Percentiles rank a stretch among this genome's conserved stretches.
These are phyloP conservation scores for Drosophila miranda DNA, from an alignment of 1,140 invertebrate genomes.

Conservation along the genomic window DNA sequence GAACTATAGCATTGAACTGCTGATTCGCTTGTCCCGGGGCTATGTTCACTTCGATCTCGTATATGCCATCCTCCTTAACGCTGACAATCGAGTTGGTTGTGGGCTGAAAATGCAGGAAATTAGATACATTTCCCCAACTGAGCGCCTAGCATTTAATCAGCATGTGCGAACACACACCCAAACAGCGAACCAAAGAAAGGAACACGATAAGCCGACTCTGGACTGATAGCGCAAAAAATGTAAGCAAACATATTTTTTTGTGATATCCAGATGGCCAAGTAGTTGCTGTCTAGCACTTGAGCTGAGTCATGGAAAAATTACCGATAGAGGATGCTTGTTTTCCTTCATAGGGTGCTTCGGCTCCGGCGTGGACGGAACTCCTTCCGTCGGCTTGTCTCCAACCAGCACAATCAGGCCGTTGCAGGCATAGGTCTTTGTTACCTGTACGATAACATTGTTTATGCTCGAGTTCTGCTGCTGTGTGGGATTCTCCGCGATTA, in stretches of 20 bases:
- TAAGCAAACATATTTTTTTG: neutral
- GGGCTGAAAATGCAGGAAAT: conserved; percentile 38
- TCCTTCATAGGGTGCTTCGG: conserved; percentile 46
- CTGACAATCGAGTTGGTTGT: conserved; percentile 81
- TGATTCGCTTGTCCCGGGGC: conserved; percentile 31
- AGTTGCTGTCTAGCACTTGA: neutral
- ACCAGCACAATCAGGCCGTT: conserved; percentile 48
- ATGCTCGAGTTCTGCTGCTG: conserved; percentile 40
- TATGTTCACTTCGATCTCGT: conserved; percentile 83
- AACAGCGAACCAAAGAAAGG: neutral
- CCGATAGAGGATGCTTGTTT: conserved; percentile 67
- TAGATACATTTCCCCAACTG: neutral
- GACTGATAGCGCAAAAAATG: neutral
- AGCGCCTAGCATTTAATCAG: conserved; percentile 5
- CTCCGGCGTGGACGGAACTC: conserved; percentile 1
- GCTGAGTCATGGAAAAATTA: conserved; percentile 49
- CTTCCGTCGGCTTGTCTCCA: conserved; percentile 10
- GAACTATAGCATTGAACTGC: conserved; percentile 83
- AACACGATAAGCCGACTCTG: neutral
- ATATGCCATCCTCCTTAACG: conserved; percentile 84
- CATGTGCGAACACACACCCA: neutral
- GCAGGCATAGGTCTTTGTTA: conserved; percentile 34
- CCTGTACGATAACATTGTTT: conserved; percentile 23
- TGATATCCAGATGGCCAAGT: neutral
- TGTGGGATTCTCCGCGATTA: conserved; percentile 24